Evolutionary conservation across 2,113 vertebrate genomes (phyloP).

Genomic region (Montifringilla adamsi): DNA sequence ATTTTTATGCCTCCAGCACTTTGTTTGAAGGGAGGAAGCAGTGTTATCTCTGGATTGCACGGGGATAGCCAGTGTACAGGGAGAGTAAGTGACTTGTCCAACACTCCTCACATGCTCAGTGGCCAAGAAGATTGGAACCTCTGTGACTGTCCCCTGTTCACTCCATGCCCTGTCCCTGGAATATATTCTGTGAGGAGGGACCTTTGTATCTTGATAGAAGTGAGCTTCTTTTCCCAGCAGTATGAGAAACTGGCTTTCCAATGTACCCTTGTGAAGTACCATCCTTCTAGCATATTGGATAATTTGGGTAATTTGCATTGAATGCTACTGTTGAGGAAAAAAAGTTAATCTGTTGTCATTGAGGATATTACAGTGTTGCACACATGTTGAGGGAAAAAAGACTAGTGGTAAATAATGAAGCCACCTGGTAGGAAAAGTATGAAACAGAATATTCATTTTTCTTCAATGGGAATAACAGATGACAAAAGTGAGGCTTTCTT

Average conservation of each 20-base stretch:
- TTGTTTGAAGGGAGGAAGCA: slow-evolving; percentile 19
- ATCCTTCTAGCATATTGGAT: slow-evolving; percentile 8
- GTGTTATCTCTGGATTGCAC: not conserved
- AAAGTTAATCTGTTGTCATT: not conserved
- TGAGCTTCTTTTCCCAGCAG: not conserved
- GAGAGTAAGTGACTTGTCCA: not conserved
- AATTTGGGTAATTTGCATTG: slow-evolving; percentile 37
- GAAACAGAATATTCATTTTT: slow-evolving; percentile 82
- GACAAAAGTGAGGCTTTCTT: slow-evolving; percentile 76
- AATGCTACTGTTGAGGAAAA: not conserved
- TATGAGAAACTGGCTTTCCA: not conserved
- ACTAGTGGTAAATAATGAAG: slow-evolving; percentile 71
- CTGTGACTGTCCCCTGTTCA: not conserved
- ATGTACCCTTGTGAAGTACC: not conserved
- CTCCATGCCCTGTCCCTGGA: not conserved
- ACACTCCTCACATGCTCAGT: not conserved
- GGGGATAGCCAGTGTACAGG: not conserved
- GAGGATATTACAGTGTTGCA: not conserved
- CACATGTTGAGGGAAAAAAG: not conserved
- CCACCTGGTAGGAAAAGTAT: slow-evolving; percentile 67
- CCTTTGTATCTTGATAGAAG: not conserved
- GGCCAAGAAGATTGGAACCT: not conserved
- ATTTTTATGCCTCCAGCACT: slow-evolving; percentile 28
- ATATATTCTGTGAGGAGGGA: not conserved
- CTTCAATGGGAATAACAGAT: slow-evolving; percentile 75